Percentiles rank a stretch among this genome's conserved stretches.
phyloP scores from a whole-genome alignment of 1,140 invertebrate genomes.

The Stegodyphus dumicola region DNA sequence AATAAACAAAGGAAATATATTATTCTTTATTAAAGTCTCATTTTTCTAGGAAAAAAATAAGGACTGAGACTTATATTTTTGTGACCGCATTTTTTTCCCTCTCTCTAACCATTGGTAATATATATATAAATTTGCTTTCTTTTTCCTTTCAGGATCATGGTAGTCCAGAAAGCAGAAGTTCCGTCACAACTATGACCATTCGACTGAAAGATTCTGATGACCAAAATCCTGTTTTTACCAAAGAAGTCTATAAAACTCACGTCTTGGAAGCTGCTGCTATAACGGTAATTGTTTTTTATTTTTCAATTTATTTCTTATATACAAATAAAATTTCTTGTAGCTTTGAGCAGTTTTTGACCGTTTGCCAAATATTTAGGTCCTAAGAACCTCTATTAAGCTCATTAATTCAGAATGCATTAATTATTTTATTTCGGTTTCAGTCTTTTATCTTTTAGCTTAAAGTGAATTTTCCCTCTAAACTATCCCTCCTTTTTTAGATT shows the following conservation, averaged over 20 bases:
- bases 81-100: no score
- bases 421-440: background rate
- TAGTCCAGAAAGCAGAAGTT: constrained; percentile 64
- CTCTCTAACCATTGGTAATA: no score
- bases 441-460: no score
- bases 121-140: background rate
- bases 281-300: constrained; percentile 61
- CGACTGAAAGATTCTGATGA: constrained; percentile 85
- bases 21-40: no score
- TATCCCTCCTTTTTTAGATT: no score
- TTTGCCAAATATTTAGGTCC: background rate
- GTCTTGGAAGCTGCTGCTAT: constrained; percentile 75
- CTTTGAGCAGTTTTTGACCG: no score
- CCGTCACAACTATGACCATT: constrained; percentile 81
- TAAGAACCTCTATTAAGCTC: background rate
- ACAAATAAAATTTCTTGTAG: background rate
- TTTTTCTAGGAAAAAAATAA: no score
- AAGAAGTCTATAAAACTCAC: constrained; percentile 80
- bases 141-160: constrained; percentile 65
- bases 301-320: background rate
- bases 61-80: no score
- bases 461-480: no score
- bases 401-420: background rate
- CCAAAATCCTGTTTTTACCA: constrained; percentile 86
- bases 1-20: no score